Evolutionary conservation across 1,140 invertebrate genomes (phyloP), one percentile per base, ranked within the genome.

Genomic region (Drosophila triauraria): DNA sequence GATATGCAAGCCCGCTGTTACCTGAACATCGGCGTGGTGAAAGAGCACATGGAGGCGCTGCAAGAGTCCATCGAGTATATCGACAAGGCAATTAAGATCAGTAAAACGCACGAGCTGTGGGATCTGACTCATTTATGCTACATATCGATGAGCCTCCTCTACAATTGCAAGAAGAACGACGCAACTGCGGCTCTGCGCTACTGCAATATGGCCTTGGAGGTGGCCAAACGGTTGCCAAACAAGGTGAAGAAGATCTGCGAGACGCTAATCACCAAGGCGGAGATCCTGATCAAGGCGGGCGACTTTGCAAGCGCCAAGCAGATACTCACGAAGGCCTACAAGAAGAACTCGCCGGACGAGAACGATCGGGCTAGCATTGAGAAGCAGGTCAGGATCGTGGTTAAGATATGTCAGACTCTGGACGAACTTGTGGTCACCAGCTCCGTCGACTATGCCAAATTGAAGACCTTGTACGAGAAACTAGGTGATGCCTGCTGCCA

Each of bases 1-100:
- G 95, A 97, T 81, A 99, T 99, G 97, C 94, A 95, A 81, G 96
- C 96, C 4, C 93, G 98, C 32, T 93, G 98, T 1, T 95, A 97
- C 35, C 94, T 98, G 0, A 99, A 99, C 93, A 94, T 98, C 56
- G 97, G 97, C 3, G 93, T 98, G 1, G 96, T 97, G 0, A 94
- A 96, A 83, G 97, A 98, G 82, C 94, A 94, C 59, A 94, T 96
- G 75, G 95, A 95, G 13, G 93, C 96, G 54, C 93, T 95, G 6
- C 93, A 95, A 48, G 94, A 95, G 79, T 95, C 95, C 8, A 91
- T 95, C 35, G 93, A 95, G 43, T 94, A 96, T 58, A 94, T 97
- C 4, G 94, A 95, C 57, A 95, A 96, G 93, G 96, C 96, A 3
- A 95, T 96, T 25, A 93, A 94, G 50, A 95, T 97, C 58, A 96